Evolutionary conservation across 2,888 invertebrate species (phyloP), one percentile per base, ranked within the genome.

Genomic region (Cylindroiulus punctatus): DNA sequence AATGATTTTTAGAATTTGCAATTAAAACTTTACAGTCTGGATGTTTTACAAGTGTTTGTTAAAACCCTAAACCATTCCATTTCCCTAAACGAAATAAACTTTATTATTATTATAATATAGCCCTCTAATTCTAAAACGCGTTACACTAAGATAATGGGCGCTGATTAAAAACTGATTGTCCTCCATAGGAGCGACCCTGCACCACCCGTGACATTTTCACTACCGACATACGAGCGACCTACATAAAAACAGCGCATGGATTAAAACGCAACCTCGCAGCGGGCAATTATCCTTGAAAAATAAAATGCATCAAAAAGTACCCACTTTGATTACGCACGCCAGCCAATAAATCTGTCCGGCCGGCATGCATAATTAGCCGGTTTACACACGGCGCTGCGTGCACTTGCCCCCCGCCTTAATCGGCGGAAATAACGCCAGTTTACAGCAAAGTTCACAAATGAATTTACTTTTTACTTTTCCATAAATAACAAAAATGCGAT

Each of bases 281-380:
- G n/a, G n/a, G n/a, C 52, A 52, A 52, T 52, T 52, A 52, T 52
- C 52, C 52, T 52, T 52, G 52, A 52, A 52, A n/a, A n/a, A n/a
- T n/a, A n/a, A n/a, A 52, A 52, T 52, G 52, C 52, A 52, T 17
- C 52, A 52, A 52, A n/a, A 52, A 8, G 19, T 52, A n/a, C n/a
- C n/a, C n/a, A 52, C 52, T 52, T 52, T 52, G 12, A 52, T 52
- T 52, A 52, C 52, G 52, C 52, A 52, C 52, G 52, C 52, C 0
- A 52, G 52, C 52, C n/a, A 52, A 52, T 52, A 52, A 52, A 52
- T 52, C 52, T 52, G 52, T 52, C 52, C 10, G 4, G 52, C 52
- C n/a, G 12, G 12, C 7, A 19, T 52, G n/a, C 52, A 52, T 52
- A 52, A 52, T 52, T 52, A 52, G 52, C 52, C 3, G 7, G 52